Base-by-base conservation (phyloP, 2,113 vertebrate genomes). In the Rostratula benghalensis region DNA sequence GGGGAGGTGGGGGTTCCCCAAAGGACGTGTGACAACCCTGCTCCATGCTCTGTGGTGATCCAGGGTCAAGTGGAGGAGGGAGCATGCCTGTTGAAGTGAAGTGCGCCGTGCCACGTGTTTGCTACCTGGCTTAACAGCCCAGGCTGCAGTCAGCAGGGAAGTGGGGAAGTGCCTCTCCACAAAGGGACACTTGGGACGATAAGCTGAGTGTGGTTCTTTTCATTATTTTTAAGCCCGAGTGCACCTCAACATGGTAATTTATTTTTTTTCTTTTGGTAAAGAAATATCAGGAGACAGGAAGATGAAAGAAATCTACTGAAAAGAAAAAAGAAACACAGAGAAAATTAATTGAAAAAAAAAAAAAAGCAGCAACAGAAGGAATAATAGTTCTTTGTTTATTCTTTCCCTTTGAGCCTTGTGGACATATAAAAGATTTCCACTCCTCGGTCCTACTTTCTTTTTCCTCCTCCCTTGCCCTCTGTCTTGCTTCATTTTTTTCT, bases 381-480 rank as follows among this genome's bases (percentile, higher is more conserved):
- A 92, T 93, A 93, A 76, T 39, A 91, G 86, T 60, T 60, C 89
- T 94, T 94, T 95, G 94, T 93, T 90, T 96, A 75, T 87, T 87
- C 68, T 92, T 97, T 91, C 69, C 45, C 80, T 95, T 94, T 92
- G 81, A 93, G 76, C 83, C 94, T 92, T 94, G 80, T 84, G 51
- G 73, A 60, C 41, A 43, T 89, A 90, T 50, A 96, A 95, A 83
- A 93, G 75, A 75, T 90, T 94, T 94, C 83, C 43, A 95, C 79
- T 95, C 92, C 85, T 96, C 93, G 64, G 39, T 92, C 79, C 90
- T 95, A 51, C 85, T 92, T 95, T 91, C 53, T 93, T 71, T 93
- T 83, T 90, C 78, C 68, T 93, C 78, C 79, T 87, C 25, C 83
- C 24, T 70, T 77, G 54, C 74, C n/a, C 69, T 73, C 77, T 91